Percentiles rank a stretch among this genome's conserved stretches.
These are phyloP conservation scores for Portevinia maculata DNA, from an alignment of 2,888 invertebrate genomes.

Conservation along the genomic window DNA sequence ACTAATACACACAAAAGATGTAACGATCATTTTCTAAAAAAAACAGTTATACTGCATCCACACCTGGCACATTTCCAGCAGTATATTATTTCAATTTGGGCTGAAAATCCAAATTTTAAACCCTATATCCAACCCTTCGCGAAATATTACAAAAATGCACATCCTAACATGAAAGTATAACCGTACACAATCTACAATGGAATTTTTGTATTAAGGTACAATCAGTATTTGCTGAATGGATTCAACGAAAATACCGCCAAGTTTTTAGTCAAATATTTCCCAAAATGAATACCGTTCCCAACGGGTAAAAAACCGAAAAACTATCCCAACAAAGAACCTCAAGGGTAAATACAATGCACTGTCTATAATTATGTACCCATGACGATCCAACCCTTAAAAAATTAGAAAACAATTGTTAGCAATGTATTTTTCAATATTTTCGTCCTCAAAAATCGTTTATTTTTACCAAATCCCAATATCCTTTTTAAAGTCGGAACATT, in stretches of 20 bases:
- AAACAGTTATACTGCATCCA: no score
- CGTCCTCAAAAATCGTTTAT: slow-evolving; percentile 28
- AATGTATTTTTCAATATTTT: slow-evolving; percentile 39
- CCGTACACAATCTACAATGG: not conserved
- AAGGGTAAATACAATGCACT: slow-evolving; percentile 17
- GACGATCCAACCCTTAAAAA: slow-evolving; percentile 39
- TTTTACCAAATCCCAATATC: slow-evolving; percentile 30
- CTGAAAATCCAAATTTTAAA: no score
- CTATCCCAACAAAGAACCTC: slow-evolving; percentile 20
- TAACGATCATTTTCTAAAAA: no score
- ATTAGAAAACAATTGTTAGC: slow-evolving; percentile 26
- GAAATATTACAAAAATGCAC: not conserved
- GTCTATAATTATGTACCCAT: slow-evolving; percentile 18
- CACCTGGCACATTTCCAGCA: no score
- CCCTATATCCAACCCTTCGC: not conserved
- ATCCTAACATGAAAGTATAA: slow-evolving; percentile 6
- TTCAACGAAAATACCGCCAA: not conserved
- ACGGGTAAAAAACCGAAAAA: slow-evolving; percentile 8
- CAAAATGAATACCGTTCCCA: slow-evolving; percentile 1
- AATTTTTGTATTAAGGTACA: not conserved
- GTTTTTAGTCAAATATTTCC: not conserved
- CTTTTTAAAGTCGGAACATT: slow-evolving; percentile 46
- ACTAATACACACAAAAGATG: no score
- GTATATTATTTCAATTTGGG: no score
- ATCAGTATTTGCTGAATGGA: slow-evolving; percentile 6